These are phyloP conservation scores for Synodontis membranacea DNA, from an alignment of 2,113 vertebrate species.

Conservation along the genomic window DNA sequence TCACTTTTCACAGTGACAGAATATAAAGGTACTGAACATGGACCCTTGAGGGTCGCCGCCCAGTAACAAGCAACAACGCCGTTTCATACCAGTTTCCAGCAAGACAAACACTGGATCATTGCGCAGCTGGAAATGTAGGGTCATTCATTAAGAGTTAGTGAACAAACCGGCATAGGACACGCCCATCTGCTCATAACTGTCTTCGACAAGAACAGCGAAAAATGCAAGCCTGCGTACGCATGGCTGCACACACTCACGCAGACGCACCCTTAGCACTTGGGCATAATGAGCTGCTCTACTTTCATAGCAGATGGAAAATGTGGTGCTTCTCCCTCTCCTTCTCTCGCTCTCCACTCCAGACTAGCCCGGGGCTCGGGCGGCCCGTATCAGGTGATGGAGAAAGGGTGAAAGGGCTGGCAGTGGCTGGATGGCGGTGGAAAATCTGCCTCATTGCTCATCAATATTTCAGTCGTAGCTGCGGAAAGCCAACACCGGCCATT, in stretches of 20 bases:
- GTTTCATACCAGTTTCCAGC: not conserved
- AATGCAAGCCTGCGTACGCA: not conserved
- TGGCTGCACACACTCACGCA: slow-evolving; percentile 26
- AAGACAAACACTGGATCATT: not conserved
- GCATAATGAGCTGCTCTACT: slow-evolving; percentile 75
- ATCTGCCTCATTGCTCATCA: slow-evolving; percentile 73
- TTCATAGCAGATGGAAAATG: slow-evolving; percentile 79
- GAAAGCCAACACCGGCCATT: slow-evolving; percentile 75
- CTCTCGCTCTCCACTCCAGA: slow-evolving; percentile 23
- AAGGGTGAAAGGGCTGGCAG: slow-evolving; percentile 53
- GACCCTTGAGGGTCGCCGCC: not conserved
- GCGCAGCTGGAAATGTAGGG: not conserved
- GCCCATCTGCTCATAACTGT: not conserved
- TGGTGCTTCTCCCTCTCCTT: slow-evolving; percentile 49
- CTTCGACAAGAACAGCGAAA: not conserved
- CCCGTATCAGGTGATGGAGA: slow-evolving; percentile 68
- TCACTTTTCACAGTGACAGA: not conserved
- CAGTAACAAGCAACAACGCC: not conserved
- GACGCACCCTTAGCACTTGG: slow-evolving; percentile 64
- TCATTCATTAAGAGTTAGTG: not conserved
- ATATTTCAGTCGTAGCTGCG: slow-evolving; percentile 75
- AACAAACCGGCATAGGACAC: slow-evolving; percentile 9
- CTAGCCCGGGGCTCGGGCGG: slow-evolving; percentile 18
- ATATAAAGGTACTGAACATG: not conserved
- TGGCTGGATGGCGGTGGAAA: slow-evolving; percentile 71